Evolutionary conservation across 2,113 vertebrate genomes (phyloP), one percentile per base, ranked within the genome.

Genomic region (Peromyscus maniculatus): DNA sequence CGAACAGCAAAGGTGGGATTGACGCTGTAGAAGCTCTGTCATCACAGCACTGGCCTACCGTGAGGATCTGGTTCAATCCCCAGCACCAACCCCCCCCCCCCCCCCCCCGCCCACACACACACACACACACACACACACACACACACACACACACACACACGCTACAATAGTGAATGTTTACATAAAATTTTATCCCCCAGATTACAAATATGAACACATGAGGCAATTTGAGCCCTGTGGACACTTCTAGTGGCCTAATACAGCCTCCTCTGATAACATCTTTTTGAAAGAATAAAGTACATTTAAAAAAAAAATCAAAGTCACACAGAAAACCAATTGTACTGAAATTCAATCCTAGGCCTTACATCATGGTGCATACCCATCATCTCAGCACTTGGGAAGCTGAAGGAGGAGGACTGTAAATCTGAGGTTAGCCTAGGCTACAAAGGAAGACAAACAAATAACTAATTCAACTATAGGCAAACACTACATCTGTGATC

Each of bases 281-380:
- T 87, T 62, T 59, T 31, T 36, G 13, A 87, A 59, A 88, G 91
- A 91, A 78, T n/a, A 71, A 92, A 31, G 52, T 36, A 90, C 36
- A 10, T 55, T 17, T 17, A 0, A 52, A 52, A 52, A n/a, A 64
- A 94, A 66, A 43, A 67, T 0, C 46, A 39, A 74, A 31, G 66
- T 64, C 66, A 84, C 91, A 90, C 72, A 95, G 72, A 93, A 95
- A 91, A 80, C 15, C 87, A 87, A 71, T 75, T 88, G 75, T 9
- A 69, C 49, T 79, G 80, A 43, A 91, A 91, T 80, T 75, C 36
- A 83, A 7, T 93, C 88, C 49, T 91, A 77, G 57, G 43, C 84
- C 64, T 49, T 46, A 46, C 43, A 59, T 59, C 39, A 36, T 59
- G 57, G 7, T 28, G 13, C n/a, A 89, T 4, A 59, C 52, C 36